Base-by-base conservation (phyloP, 2,888 invertebrate species). In the Diadegma fenestrale region DNA sequence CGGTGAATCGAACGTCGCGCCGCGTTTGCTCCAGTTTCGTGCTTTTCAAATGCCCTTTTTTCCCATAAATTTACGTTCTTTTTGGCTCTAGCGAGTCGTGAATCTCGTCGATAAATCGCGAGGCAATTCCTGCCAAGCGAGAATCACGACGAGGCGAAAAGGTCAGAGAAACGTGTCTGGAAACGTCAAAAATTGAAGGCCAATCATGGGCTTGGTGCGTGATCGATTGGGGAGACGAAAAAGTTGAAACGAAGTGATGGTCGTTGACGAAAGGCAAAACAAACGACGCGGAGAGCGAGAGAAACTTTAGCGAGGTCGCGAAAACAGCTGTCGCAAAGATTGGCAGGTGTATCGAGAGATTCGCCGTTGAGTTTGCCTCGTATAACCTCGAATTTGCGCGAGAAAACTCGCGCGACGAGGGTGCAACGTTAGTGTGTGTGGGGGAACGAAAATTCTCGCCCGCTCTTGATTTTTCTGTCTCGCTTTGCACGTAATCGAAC, bases 311-410 rank as follows among this genome's bases (percentile, higher is more conserved):
- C 64, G 76, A 76, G 76, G 64, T 80, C 71, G 76, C 51, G 12
- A 77, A 82, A 85, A 85, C 85, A 85, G 85, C 85, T 85, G 85
- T 85, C 85, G 82, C 43, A 58, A 58, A 66, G 71, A 79, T 43
- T 78, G 85, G 80, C 85, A 85, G 85, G 85, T 85, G 82, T 76
- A 82, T 82, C 80, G 76, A 66, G 82, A 82, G 30, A 64, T 7
- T 17, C 69, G 63, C 51, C 51, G 75, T 73, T 14, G 14, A 54
- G 71, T 64, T 73, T n/a, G 14, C 45, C 76, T 71, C 72, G 51
- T 66, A 80, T 85, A 85, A 85, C 85, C 82, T 82, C 85, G 33
- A 54, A 22, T 22, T 17, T 48, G 12, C 7, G 41, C 19, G 19
- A n/a, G n/a, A 30, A 22, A 48, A 48, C 30, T 30, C 80, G 76